Percentiles rank a stretch among this genome's conserved stretches.
Conservation (phyloP, 1,140 invertebrate genomes). For the Euschistus heros region DNA sequence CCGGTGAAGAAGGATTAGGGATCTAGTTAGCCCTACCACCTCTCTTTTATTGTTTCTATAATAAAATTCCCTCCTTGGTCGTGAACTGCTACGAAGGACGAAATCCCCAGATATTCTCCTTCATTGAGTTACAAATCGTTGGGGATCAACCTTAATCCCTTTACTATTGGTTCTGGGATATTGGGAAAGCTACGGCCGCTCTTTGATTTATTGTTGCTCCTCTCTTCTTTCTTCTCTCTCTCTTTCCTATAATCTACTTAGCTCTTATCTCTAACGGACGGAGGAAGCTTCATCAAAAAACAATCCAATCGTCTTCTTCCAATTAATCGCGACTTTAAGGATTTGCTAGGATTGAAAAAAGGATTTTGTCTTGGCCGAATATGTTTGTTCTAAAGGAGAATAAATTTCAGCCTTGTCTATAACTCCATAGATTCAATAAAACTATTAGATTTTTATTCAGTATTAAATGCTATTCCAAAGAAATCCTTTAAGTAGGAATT, state of each 20-base stretch:
- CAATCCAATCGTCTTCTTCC: not conserved
- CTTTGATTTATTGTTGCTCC: conserved; percentile 6
- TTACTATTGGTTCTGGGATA: conserved; percentile 8
- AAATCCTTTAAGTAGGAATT: no score
- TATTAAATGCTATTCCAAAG: no score
- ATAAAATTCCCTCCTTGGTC: not conserved
- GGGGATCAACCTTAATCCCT: conserved; percentile 2
- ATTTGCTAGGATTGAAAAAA: no score
- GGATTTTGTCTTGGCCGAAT: no score
- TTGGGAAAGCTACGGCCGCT: not conserved
- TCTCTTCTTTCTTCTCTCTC: not conserved
- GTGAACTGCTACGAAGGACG: not conserved
- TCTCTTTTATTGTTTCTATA: conserved; percentile 5
- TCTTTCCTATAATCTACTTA: conserved; percentile 5
- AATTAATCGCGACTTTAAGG: no score
- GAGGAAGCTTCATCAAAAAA: conserved; percentile 5
- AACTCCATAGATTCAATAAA: no score
- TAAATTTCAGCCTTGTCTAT: no score
- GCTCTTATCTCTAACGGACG: not conserved
- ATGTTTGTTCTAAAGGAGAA: no score
- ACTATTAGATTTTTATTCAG: no score
- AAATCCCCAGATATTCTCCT: conserved; percentile 6
- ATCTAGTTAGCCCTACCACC: conserved; percentile 3
- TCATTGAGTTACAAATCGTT: conserved; percentile 10
- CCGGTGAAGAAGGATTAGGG: conserved; percentile 23